These are phyloP conservation scores for Sebastes trivittatus DNA, from an alignment of 2,797 vertebrate species.

Conservation along the genomic window DNA sequence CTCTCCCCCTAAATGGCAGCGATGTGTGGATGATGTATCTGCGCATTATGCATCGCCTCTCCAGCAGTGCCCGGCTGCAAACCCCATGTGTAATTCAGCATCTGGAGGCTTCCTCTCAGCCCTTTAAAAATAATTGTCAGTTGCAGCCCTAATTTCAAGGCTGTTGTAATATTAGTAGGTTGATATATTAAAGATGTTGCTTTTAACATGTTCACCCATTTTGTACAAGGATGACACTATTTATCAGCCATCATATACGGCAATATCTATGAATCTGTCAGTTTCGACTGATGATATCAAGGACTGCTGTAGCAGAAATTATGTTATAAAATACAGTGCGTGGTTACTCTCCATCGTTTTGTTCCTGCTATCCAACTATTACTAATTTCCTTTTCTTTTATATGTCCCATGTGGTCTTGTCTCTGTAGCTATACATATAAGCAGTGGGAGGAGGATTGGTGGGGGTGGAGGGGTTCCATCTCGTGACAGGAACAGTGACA, in stretches of 20 bases:
- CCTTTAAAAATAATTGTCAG: neutral
- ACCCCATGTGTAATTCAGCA: too few species aligned
- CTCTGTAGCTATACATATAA: constrained; percentile 17
- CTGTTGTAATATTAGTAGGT: neutral
- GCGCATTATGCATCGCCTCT: too few species aligned
- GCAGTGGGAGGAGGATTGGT: constrained; percentile 14
- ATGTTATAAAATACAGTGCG: neutral
- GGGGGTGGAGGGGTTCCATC: constrained; percentile 25
- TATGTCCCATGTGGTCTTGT: constrained; percentile 11
- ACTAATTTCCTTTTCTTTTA: constrained; percentile 10
- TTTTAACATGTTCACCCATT: neutral
- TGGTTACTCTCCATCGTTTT: neutral
- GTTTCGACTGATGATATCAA: neutral
- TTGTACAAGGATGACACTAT: neutral
- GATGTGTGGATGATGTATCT: too few species aligned
- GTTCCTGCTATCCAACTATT: constrained; percentile 1
- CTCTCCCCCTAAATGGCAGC: too few species aligned
- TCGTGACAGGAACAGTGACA: constrained; percentile 60
- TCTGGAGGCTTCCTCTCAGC: too few species aligned
- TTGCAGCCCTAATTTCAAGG: neutral
- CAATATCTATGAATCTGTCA: too few species aligned
- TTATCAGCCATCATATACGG: neutral
- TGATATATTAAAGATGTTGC: neutral
- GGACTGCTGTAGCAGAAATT: neutral
- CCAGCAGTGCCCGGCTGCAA: too few species aligned